phyloP scores from a whole-genome alignment of 2,797 vertebrate genomes.

The Darevskia nairensis region DNA sequence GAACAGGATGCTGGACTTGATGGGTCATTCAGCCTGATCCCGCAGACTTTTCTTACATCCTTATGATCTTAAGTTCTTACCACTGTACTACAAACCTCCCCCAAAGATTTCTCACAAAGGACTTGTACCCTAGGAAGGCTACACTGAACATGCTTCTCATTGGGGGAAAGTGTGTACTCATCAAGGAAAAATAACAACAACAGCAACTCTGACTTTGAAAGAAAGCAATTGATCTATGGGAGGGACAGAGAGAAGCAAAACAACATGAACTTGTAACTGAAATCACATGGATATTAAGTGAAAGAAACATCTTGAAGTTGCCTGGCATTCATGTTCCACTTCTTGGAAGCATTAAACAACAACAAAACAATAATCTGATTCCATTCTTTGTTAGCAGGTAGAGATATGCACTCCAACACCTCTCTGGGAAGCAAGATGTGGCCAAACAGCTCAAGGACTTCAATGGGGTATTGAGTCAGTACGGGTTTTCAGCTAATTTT shows the following conservation, averaged over 20 bases:
- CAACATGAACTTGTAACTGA: constrained; percentile 8
- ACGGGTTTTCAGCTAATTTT: constrained; percentile 64
- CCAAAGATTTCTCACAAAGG: too few species aligned
- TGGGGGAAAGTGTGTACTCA: too few species aligned
- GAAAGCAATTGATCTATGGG: neutral
- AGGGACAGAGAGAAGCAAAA: neutral
- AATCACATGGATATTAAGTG: neutral
- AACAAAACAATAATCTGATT: constrained; percentile 32
- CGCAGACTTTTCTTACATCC: too few species aligned
- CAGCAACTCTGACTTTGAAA: neutral
- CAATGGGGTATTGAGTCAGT: constrained; percentile 44
- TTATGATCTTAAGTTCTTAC: too few species aligned
- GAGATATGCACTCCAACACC: constrained; percentile 37
- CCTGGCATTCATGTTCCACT: constrained; percentile 8
- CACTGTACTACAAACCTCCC: too few species aligned
- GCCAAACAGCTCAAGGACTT: constrained; percentile 32
- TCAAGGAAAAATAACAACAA: neutral
- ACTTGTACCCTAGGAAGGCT: neutral
- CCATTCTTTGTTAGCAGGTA: constrained; percentile 58
- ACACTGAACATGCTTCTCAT: neutral
- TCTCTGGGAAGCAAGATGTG: constrained; percentile 43
- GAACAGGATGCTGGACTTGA: too few species aligned
- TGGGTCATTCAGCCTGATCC: too few species aligned
- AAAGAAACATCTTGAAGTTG: constrained; percentile 28
- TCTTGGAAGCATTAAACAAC: constrained; percentile 47